These are phyloP conservation scores for Megaceryle maxima DNA, from an alignment of 2,113 vertebrate genomes.

Conservation along the genomic window DNA sequence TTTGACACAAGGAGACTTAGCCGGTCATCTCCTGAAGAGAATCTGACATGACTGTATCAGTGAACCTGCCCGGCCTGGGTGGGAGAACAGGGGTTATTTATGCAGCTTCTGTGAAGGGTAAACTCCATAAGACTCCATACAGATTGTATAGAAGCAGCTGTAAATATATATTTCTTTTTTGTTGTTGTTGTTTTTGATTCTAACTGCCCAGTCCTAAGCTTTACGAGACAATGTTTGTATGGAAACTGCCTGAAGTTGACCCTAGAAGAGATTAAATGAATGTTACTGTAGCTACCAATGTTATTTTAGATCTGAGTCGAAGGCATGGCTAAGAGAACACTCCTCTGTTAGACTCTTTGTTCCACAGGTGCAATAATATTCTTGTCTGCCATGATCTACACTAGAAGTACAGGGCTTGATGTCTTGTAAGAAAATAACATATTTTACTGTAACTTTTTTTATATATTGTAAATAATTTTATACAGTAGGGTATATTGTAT, in stretches of 20 bases:
- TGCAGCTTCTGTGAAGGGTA: slow-evolving; percentile 62
- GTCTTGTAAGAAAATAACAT: slow-evolving; percentile 84
- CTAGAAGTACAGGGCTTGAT: slow-evolving; percentile 88
- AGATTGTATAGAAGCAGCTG: slow-evolving; percentile 55
- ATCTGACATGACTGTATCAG: not conserved
- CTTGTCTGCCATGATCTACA: slow-evolving; percentile 80
- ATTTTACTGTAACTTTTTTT: slow-evolving; percentile 75
- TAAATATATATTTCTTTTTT: not conserved
- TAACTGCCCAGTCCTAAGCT: slow-evolving; percentile 73
- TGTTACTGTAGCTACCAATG: slow-evolving; percentile 46
- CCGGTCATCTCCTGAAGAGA: slow-evolving; percentile 69
- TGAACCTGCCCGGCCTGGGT: not conserved
- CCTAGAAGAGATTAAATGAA: slow-evolving; percentile 73
- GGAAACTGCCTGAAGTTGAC: slow-evolving; percentile 81
- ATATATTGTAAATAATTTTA: slow-evolving; percentile 89
- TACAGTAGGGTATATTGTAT: slow-evolving; percentile 83
- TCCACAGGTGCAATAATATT: slow-evolving; percentile 80
- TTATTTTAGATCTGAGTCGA: slow-evolving; percentile 64
- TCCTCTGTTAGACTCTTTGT: slow-evolving; percentile 68
- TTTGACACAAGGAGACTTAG: slow-evolving; percentile 72
- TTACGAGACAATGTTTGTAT: slow-evolving; percentile 85
- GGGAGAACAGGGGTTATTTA: slow-evolving; percentile 67
- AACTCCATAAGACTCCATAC: slow-evolving; percentile 6
- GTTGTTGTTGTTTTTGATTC: not conserved
- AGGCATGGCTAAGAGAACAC: slow-evolving; percentile 77